Evolutionary conservation across 2,797 vertebrate species (phyloP), one percentile per base, ranked within the genome.

Genomic region (Bradypus variegatus): DNA sequence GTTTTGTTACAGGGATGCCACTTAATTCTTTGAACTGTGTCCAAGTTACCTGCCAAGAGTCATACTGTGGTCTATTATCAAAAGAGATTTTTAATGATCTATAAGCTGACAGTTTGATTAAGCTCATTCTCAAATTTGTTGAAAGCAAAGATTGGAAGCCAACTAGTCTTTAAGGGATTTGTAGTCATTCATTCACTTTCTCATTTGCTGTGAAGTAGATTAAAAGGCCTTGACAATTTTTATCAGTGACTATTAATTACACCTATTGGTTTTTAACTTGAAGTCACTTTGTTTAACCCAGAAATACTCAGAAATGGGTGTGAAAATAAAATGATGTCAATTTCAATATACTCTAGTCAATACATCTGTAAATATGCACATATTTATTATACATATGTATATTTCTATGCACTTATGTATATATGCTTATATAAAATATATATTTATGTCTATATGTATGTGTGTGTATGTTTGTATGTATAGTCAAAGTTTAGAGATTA

Each of bases 311-410:
- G 62, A 87, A 91, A 82, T 89, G 27, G 4, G 62, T 85, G 6
- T 82, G 27, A 91, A 94, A 91, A 50, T 73, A 90, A 93, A 89
- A 87, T 36, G 45, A 48, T 58, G 36, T 21, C 82, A 48, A 86
- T 92, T 94, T 91, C 12, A 48, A 83, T 75, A 25, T 80, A 86
- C 38, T 31, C 86, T 70, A 94, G 29, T 69, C 64, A 92, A 10
- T 69, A 58, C 89, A 10, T 70, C 10, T 85, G 82, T 89, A 89
- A 67, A 79, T 64, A 87, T 38, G 58, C 16, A 73, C 53, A 36
- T 31, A 48, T n/a, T 33, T 62, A 36, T 64, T 64, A 64, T 29
- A 27, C 29, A 31, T 8, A 8, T 65, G 67, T 18, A 41, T 60
- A 48, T 58, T 23, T 58, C 33, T n/a, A 5, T 58, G 21, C 21